Evolutionary conservation across 2,797 vertebrate genomes (phyloP), one percentile per base, ranked within the genome.

Genomic region (Poeciliopsis presidionis): DNA sequence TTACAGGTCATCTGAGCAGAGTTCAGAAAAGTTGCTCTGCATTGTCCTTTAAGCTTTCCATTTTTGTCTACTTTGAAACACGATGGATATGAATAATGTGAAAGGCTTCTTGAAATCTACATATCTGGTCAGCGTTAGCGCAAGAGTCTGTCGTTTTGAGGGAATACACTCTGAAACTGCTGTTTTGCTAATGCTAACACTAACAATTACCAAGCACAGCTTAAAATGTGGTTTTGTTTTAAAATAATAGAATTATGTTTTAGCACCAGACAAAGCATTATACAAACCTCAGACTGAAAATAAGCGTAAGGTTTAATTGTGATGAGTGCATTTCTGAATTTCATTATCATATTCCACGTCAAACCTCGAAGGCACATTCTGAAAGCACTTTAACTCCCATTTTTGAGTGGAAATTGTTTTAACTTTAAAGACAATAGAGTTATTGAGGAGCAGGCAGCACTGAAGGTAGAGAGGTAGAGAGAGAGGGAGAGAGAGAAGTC

Each of bases 351-450:
- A 77, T 76, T 65, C 36, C 73, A 81, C 86, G 86, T 81, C 67
- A 74, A 6, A 46, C 74, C 77, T 63, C 8, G 16, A 70, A 74
- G 71, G 81, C 75, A 69, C 65, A 75, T 72, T 51, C 72, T 61
- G 11, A 0, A 25, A 46, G 43, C 55, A 78, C 70, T 73, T 74
- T 74, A 76, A 75, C 73, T n/a, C 65, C 63, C 13, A 74, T 67
- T 75, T 76, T 51, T 59, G 43, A 5, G 8, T 51, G 13, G 72
- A 88, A 83, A 90, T 89, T 85, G 87, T 86, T 93, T 89, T 83
- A 88, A 76, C 84, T 90, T 88, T 85, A 77, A 79, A 72, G 80
- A 83, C 80, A 80, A 83, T 69, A 81, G 77, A 86, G 77, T 77
- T 79, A 86, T 88, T 91, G 86, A 88, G 86, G 87, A 59, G 75